Percentiles rank a stretch among this genome's conserved stretches.
Conservation (phyloP, 2,113 vertebrate genomes). For the Sphaerodactylus townsendi region DNA sequence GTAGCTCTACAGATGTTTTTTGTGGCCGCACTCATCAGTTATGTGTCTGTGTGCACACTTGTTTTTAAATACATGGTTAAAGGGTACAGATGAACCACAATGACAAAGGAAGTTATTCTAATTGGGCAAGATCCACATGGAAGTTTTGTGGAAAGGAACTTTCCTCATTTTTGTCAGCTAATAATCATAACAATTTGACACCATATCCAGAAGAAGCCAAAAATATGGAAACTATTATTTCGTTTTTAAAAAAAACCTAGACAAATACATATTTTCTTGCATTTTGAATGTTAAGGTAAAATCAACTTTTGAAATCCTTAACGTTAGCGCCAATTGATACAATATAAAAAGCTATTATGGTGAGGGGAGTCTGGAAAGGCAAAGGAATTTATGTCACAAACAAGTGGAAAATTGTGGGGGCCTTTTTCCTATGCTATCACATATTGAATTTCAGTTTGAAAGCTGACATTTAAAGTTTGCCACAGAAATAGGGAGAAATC, state of each 20-base stretch:
- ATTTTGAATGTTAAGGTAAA: conserved; percentile 67
- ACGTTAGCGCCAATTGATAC: conserved; percentile 16
- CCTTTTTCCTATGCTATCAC: background rate
- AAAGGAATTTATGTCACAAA: conserved; percentile 43
- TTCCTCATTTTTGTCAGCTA: conserved; percentile 74
- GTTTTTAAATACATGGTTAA: conserved; percentile 56
- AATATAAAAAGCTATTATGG: conserved; percentile 30
- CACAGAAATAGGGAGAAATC: conserved; percentile 44
- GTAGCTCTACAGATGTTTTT: conserved; percentile 39
- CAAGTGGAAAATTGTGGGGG: conserved; percentile 2
- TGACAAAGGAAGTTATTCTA: conserved; percentile 70
- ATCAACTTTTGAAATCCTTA: conserved; percentile 55
- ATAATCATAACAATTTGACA: conserved; percentile 76
- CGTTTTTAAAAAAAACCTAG: conserved; percentile 54
- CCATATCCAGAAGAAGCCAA: conserved; percentile 65
- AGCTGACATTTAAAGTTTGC: conserved; percentile 28
- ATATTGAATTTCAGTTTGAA: conserved; percentile 16
- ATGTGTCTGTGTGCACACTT: conserved; percentile 37
- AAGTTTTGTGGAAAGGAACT: conserved; percentile 47
- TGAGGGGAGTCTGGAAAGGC: conserved; percentile 11
- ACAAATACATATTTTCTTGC: conserved; percentile 57
- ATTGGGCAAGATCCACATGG: conserved; percentile 69
- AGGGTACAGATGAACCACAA: conserved; percentile 44
- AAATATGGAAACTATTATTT: conserved; percentile 76
- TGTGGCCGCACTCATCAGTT: conserved; percentile 21